Evolutionary conservation across 2,113 vertebrate genomes (phyloP).

Genomic region (Enhydra lutris): DNA sequence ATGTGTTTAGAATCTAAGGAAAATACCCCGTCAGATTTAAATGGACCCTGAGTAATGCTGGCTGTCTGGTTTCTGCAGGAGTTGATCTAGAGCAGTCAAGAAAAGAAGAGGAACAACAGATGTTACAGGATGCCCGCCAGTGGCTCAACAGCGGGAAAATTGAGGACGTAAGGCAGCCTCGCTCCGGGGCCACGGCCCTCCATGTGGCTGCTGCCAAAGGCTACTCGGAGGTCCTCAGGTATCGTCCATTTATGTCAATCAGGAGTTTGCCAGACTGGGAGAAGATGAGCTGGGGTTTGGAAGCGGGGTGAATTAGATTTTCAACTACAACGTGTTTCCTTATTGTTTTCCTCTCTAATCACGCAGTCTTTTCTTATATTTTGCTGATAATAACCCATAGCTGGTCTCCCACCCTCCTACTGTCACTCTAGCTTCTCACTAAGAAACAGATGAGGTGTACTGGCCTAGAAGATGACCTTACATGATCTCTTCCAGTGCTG

Average conservation of each 20-base stretch:
- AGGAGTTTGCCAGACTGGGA: not conserved
- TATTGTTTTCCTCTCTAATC: not conserved
- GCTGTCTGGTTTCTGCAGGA: constrained; percentile 78
- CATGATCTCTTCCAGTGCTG: not conserved
- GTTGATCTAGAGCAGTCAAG: constrained; percentile 91
- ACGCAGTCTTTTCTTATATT: not conserved
- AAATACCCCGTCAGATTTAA: not conserved
- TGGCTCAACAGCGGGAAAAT: constrained; percentile 92
- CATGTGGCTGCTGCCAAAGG: constrained; percentile 96
- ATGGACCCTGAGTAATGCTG: not conserved
- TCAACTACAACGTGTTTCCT: not conserved
- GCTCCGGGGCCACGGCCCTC: constrained; percentile 92
- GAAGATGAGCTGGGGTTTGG: not conserved
- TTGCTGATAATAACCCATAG: not conserved
- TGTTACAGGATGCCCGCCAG: constrained; percentile 90
- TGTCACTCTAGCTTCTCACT: not conserved
- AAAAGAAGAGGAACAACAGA: constrained; percentile 92
- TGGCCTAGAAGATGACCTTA: not conserved
- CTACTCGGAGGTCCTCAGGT: constrained; percentile 96
- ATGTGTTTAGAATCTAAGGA: not conserved
- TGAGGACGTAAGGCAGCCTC: constrained; percentile 84
- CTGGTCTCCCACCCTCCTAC: not conserved
- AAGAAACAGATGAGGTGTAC: not conserved
- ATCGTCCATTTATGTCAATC: constrained; percentile 7
- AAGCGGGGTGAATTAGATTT: not conserved